Evolutionary conservation across 2,888 invertebrate species (phyloP).

Genomic region (Lottia gigantea): DNA sequence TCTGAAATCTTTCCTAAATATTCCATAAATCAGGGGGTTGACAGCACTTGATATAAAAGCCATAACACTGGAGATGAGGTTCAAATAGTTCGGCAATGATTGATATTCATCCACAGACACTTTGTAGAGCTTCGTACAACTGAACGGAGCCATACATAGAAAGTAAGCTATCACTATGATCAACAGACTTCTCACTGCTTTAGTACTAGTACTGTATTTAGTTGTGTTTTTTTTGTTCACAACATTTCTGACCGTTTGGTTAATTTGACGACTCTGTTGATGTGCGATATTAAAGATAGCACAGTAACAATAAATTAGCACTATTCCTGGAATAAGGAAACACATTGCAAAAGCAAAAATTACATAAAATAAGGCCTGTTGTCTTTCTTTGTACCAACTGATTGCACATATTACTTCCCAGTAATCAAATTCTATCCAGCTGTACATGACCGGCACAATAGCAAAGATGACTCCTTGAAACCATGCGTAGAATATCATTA

Average conservation of each 20-base stretch:
- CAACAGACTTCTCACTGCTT: conserved; percentile 56
- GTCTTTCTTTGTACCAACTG: conserved; percentile 53
- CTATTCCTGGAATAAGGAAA: conserved; percentile 55
- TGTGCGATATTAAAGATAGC: conserved; percentile 33
- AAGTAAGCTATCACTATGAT: conserved; percentile 63
- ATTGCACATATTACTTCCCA: conserved; percentile 66
- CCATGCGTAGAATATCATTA: conserved; percentile 56
- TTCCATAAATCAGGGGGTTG: conserved; percentile 66
- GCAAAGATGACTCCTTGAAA: conserved; percentile 59
- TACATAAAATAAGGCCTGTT: conserved; percentile 54
- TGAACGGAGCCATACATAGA: conserved; percentile 66
- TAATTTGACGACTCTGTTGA: neutral
- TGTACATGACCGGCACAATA: conserved; percentile 43
- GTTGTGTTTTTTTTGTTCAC: conserved; percentile 1
- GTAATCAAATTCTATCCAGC: conserved; percentile 65
- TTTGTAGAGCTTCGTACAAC: conserved; percentile 65
- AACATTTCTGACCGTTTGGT: conserved; percentile 2
- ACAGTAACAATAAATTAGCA: conserved; percentile 52
- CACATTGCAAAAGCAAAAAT: conserved; percentile 57
- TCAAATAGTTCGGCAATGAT: conserved; percentile 52
- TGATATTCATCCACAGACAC: conserved; percentile 36
- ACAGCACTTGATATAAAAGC: conserved; percentile 60
- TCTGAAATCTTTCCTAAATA: conserved; percentile 61
- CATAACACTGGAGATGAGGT: conserved; percentile 56
- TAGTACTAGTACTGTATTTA: conserved; percentile 36